Base-by-base conservation (phyloP, 1,140 invertebrate genomes). In the Rhagoletis zephyria region DNA sequence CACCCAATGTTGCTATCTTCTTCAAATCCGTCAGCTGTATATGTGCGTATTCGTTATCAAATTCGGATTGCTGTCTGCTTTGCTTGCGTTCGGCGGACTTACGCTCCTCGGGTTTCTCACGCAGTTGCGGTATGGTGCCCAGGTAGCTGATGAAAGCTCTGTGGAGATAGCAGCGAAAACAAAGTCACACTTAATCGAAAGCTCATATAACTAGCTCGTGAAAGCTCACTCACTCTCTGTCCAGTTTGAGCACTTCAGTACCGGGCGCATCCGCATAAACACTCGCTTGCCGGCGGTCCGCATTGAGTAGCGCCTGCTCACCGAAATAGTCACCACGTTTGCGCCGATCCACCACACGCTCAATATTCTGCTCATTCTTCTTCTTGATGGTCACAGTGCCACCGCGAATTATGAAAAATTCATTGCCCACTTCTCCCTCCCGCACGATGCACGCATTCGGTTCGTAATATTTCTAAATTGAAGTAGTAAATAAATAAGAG, bases 341-440 rank as follows among this genome's bases (percentile, higher is more conserved):
- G n/a, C 97, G 94, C 12, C 94, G 93, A 2, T 94, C 94, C 3
- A 97, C 94, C 3, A 95, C 92, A 81, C 94, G 93, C 88, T 96
- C 95, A 77, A 94, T 93, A 0, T 92, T 93, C 0, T 94, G 94
- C 7, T 95, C 94, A 30, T 95, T 94, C 63, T 94, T 93, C 91
- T 96, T 96, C 1, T 95, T 96, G 86, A 97, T 95, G 86, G 95
- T 95, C 45, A 98, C 98, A 88, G 96, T 96, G 14, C 98, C 98
- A 30, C 97, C 96, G 87, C 97, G 96, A 88, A 99, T 98, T 87
- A 99, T 98, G 91, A 97, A 99, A 93, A 99, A 99, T 89, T 98
- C 98, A 92, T 99, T 98, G 4, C 98, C 98, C 87, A 95, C 95
- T 77, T 98, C 97, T 0, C 98, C 98, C 93, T 99, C 97, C 9